Evolutionary conservation across 2,113 vertebrate genomes (phyloP).

Genomic region (Trinectes maculatus): DNA sequence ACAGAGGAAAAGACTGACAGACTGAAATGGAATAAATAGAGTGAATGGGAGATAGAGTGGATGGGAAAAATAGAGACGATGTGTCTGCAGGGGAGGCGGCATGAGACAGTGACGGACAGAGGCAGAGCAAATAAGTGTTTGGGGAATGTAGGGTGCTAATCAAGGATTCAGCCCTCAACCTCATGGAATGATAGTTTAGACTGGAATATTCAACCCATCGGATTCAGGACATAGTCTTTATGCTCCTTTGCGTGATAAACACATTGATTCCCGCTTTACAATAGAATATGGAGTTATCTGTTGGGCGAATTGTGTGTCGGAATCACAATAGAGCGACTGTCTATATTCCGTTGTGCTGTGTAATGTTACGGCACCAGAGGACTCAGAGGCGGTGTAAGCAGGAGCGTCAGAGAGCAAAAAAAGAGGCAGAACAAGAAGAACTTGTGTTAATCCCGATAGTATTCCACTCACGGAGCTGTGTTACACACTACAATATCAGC

Average conservation of each 20-base stretch:
- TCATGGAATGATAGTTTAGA: constrained; percentile 67
- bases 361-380: constrained; percentile 65
- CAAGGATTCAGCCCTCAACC: constrained; percentile 44
- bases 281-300: constrained; percentile 45
- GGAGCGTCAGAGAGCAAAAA: constrained; percentile 36
- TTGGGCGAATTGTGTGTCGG: constrained; percentile 46
- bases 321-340: constrained; percentile 61
- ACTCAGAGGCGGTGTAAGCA: constrained; percentile 26
- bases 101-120: constrained; percentile 20
- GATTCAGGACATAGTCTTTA: constrained; percentile 30
- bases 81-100: constrained; percentile 10
- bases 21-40: constrained; percentile 32
- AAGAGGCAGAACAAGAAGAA: constrained; percentile 47
- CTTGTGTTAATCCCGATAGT: constrained; percentile 57
- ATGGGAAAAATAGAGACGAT: constrained; percentile 13
- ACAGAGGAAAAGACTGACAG: constrained; percentile 17
- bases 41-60: neutral
- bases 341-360: constrained; percentile 70
- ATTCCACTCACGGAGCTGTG: constrained; percentile 41
- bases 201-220: constrained; percentile 64
- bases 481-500: constrained; percentile 44
- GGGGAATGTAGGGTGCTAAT: constrained; percentile 54
- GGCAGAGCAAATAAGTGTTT: constrained; percentile 34
- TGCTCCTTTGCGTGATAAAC: constrained; percentile 25
- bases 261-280: constrained; percentile 53